Conservation (phyloP, 2,888 invertebrate genomes). For the Drosophila antonietae region DNA sequence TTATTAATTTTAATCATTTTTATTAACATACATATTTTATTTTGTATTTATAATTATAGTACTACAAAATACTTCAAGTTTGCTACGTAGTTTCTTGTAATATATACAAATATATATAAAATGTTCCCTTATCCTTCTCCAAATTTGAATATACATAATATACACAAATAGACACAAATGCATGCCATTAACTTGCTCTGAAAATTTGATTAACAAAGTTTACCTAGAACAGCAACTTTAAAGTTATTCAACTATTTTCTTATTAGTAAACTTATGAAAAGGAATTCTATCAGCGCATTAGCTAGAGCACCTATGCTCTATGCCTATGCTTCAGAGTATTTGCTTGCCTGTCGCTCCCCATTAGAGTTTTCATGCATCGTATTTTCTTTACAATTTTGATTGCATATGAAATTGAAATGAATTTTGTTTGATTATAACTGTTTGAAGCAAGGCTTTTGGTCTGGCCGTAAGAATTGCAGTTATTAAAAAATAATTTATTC, state of each 20-base stretch:
- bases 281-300: no score
- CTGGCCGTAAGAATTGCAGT: not conserved
- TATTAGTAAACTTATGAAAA: no score
- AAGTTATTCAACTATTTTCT: not conserved
- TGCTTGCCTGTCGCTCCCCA: not conserved
- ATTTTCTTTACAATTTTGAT: not conserved
- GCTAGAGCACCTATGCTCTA: no score
- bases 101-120: not conserved
- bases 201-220: no score
- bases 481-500: slow-evolving; percentile 38
- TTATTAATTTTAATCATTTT: no score
- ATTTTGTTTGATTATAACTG: slow-evolving; percentile 3
- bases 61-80: not conserved
- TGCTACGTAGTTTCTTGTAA: no score
- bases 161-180: not conserved
- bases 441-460: not conserved
- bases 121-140: not conserved
- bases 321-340: not conserved
- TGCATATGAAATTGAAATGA: not conserved
- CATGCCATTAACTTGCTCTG: no score
- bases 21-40: no score
- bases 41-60: no score
- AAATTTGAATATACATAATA: no score
- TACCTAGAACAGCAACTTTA: not conserved
- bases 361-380: accelerated